Base-by-base conservation (phyloP, 2,797 vertebrate genomes). In the Morus bassanus region DNA sequence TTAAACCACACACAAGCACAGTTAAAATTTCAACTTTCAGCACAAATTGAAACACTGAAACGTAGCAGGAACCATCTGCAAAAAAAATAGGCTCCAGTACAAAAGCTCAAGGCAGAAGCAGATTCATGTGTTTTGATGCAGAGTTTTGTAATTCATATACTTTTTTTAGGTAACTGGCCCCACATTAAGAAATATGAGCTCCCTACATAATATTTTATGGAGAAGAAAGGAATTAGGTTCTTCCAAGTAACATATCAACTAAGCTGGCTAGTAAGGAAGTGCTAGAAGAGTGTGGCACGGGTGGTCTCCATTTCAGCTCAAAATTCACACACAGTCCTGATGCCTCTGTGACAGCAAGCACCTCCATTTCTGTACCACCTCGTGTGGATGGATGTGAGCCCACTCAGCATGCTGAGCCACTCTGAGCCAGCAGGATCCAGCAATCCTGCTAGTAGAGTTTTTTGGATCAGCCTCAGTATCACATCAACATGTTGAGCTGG, bases 11-110 rank as follows among this genome's bases (percentile, higher is more conserved):
- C 21, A n/a, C 8, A 64, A 51, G 22, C 24, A 70, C 28, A 82
- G 61, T n/a, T 72, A 75, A 45, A 81, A 37, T 65, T 92, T 65
- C 53, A 61, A 8, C 50, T 87, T 87, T 77, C 75, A 73, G 33
- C 57, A 67, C 28, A 88, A 77, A 82, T 24, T 33, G 46, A 85
- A 92, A 82, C 59, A 85, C 18, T 35, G 51, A 79, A 88, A 82
- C 19, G 37, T 8, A 83, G 41, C 39, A 65, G 50, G 22, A 81
- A 56, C 4, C 17, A 76, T 59, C 61, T 18, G 6, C 53, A 51
- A 80, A 63, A 63, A 61, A 83, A 83, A 59, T 0, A 30, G 22
- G 7, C 25, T 85, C 43, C 35, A 72, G 54, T 86, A 90, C 2
- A 91, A 67, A 80, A 88, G 68, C 56, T 80, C 2, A 1, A 85